Base-by-base conservation (phyloP, 2,113 vertebrate genomes). In the Pangasianodon hypophthalmus region DNA sequence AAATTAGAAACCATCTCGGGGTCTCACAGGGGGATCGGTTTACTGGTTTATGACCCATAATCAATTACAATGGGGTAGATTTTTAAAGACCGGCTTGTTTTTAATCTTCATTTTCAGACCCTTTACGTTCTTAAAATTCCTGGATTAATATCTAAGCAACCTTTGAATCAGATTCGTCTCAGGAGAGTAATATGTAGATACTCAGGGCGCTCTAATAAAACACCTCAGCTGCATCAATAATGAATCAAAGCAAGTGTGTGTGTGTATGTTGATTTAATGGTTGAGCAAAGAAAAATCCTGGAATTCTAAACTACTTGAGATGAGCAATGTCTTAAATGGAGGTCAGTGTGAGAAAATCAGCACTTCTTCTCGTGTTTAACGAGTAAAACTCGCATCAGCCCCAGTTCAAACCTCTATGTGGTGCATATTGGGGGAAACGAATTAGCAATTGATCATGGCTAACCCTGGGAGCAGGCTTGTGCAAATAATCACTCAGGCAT, bases 221-320 rank as follows among this genome's bases (percentile, higher is more conserved):
- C 3, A 37, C 69, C 80, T 81, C 26, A 58, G 58, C 32, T 87
- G 85, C 73, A 86, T 90, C 69, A 86, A 88, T 88, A 89, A 71
- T 86, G 58, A 62, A 90, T 91, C 86, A 88, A 82, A 90, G 73
- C 44, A 32, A 60, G 64, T 62, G 62, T 86, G 83, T 81, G n/a
- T 80, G 73, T 87, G 48, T 90, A 58, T 64, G 60, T 81, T 88
- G 69, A 64, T 50, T 50, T 77, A 64, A 85, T 85, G 81, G 52
- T 29, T 32, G 26, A 50, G 50, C 26, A 56, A 81, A 29, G 29
- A 50, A 21, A 11, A 44, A 41, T 62, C 1, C 1, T 41, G 18
- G 62, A 83, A n/a, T 41, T 69, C 37, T 52, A n/a, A 62, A 18
- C 9, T 44, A 41, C 3, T 29, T 21, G 2, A 52, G 60, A 81